phyloP scores from a whole-genome alignment of 2,888 invertebrate genomes.

The Cheilosia variabilis region DNA sequence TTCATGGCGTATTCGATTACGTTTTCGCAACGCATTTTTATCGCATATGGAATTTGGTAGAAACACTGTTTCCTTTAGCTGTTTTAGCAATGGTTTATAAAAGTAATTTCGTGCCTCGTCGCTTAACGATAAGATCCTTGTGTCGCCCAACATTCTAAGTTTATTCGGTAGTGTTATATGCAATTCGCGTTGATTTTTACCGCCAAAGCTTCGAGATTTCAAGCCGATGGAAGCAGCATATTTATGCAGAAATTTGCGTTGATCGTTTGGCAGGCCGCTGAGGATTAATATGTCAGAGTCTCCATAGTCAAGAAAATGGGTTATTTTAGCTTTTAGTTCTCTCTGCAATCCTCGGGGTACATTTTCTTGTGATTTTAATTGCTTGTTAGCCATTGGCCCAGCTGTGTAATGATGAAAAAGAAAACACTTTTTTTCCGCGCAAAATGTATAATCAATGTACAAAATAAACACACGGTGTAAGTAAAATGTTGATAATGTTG shows the following conservation, averaged over 20 bases:
- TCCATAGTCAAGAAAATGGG: constrained; percentile 77
- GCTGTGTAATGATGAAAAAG: constrained; percentile 41
- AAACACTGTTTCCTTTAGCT: constrained; percentile 57
- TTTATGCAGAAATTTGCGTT: constrained; percentile 79
- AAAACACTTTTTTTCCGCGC: constrained; percentile 16
- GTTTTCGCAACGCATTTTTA: constrained; percentile 22
- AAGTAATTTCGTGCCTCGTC: constrained; percentile 65
- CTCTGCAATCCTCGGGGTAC: constrained; percentile 56
- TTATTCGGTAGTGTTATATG: constrained; percentile 77
- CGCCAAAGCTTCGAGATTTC: constrained; percentile 78
- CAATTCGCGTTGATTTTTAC: constrained; percentile 76
- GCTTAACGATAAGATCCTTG: constrained; percentile 69
- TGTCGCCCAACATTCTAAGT: constrained; percentile 53
- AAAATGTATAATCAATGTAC: constrained; percentile 2
- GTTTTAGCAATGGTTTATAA: constrained; percentile 55
- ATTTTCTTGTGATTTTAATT: constrained; percentile 46
- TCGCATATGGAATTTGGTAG: not conserved
- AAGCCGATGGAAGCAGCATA: constrained; percentile 78
- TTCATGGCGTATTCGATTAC: constrained; percentile 73
- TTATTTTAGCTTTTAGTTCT: constrained; percentile 72
- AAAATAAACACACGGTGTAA: not conserved
- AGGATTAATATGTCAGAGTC: constrained; percentile 74
- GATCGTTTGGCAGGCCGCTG: constrained; percentile 73
- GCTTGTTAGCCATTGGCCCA: constrained; percentile 66
- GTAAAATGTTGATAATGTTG: not conserved